Conservation (phyloP, 2,113 vertebrate species). For the Rhagologus leucostigma region DNA sequence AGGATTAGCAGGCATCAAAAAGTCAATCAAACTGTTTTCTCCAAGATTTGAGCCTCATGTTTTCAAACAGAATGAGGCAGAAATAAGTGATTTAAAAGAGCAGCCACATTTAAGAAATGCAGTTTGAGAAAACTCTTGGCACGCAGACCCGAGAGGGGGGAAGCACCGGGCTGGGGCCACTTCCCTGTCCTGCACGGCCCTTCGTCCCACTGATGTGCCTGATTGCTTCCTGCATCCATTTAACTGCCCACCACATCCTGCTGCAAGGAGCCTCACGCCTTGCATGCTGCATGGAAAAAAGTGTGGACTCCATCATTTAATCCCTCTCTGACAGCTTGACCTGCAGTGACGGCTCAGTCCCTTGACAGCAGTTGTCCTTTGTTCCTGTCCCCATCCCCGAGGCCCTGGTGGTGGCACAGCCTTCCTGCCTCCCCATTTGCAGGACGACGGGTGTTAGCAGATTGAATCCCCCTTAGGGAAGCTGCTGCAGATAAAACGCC, state of each 20-base stretch:
- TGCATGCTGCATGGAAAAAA: neutral
- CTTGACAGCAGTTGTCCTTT: neutral
- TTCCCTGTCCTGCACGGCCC: neutral
- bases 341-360: neutral
- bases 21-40: constrained; percentile 46
- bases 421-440: no score
- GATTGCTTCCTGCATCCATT: neutral
- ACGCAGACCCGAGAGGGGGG: neutral
- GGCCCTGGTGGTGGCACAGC: neutral
- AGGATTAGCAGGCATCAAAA: constrained; percentile 43
- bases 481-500: neutral
- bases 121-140: neutral
- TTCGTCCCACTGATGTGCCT: neutral
- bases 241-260: neutral
- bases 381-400: neutral
- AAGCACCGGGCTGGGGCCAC: neutral
- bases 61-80: neutral
- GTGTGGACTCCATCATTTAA: neutral
- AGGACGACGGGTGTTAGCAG: neutral
- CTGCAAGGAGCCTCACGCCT: neutral
- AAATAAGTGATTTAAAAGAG: constrained; percentile 14
- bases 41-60: neutral
- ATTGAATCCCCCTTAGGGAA: neutral
- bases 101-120: neutral
- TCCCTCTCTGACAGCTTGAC: neutral